Evolutionary conservation across 2,888 invertebrate species (phyloP).

Genomic region (Agrochola circellaris): DNA sequence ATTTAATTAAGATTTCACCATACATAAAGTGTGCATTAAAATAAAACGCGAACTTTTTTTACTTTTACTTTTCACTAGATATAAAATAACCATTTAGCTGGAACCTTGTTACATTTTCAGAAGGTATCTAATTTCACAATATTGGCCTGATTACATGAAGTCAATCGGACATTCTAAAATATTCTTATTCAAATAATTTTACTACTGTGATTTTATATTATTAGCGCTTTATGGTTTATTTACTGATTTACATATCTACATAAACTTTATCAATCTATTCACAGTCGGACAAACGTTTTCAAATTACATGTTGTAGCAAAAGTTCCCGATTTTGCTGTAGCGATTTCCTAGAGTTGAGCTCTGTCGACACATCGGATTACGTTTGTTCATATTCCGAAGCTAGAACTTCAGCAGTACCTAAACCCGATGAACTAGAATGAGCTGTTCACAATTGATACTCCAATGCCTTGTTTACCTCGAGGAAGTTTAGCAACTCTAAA

Average conservation of each 20-base stretch:
- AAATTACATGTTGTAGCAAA: conserved; percentile 35
- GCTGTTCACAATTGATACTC: conserved; percentile 18
- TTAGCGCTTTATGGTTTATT: background rate
- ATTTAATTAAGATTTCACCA: conserved; percentile 19
- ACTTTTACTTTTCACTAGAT: background rate
- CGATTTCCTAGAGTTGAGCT: conserved; percentile 37
- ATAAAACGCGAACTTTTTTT: background rate
- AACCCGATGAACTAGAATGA: conserved; percentile 2
- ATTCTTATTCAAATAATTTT: background rate
- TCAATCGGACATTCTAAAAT: background rate
- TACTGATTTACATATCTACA: background rate
- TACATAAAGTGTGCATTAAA: background rate
- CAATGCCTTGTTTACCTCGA: background rate
- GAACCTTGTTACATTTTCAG: background rate
- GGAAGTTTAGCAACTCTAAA: too few relatives aligned
- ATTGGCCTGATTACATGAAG: background rate
- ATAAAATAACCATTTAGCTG: background rate
- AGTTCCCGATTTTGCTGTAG: conserved; percentile 35
- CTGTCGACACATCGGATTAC: conserved; percentile 36
- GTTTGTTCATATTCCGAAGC: conserved; percentile 43
- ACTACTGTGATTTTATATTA: background rate
- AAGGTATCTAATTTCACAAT: background rate
- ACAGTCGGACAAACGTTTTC: conserved; percentile 12
- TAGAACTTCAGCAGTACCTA: conserved; percentile 6
- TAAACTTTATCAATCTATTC: conserved; percentile 22